Evolutionary conservation across 2,797 vertebrate species (phyloP), one percentile per base, ranked within the genome.

Genomic region (Melanotaenia trifasciata): DNA sequence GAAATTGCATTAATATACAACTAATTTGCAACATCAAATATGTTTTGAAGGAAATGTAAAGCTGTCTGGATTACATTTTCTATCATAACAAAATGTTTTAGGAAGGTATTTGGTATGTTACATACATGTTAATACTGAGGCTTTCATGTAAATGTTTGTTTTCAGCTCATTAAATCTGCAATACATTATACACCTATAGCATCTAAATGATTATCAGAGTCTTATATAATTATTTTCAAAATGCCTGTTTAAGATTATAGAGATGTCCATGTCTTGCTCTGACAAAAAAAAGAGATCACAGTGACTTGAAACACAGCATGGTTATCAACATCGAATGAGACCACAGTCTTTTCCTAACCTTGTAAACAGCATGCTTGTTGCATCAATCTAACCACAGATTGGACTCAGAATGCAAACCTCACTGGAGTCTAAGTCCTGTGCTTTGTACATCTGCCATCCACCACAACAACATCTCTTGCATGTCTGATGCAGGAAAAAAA

Each of bases 311-410:
- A 53, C n/a, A 18, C 14, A 28, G 24, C 14, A 7, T 57, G n/a
- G 22, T 59, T 26, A 62, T 62, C 51, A 50, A 36, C 30, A 61
- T 51, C 35, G 47, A 66, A 66, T 38, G 28, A 66, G 24, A 68
- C 16, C 53, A 18, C 12, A 36, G 16, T 50, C 36, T 40, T 58
- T 40, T 28, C 6, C 20, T 35, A 58, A 67, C 61, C 58, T 76
- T 59, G 4, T 18, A 47, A 64, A 66, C 51, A 56, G 8, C 2
- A 13, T n/a, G 30, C 62, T 65, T 74, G 35, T 60, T 65, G 28
- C 61, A 20, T 62, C 57, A 76, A 20, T 51, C 20, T 50, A 51
- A 70, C 62, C 47, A 45, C 58, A 67, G 72, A 68, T 75, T 70
- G 64, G 24, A 33, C 60, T 74, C 58, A 24, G 38, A 45, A 72